Percentiles rank a stretch among this genome's conserved stretches.
Evolutionary conservation across 2,113 vertebrate species (phyloP).

Genomic region (Rhegmatorhina hoffmannsi): DNA sequence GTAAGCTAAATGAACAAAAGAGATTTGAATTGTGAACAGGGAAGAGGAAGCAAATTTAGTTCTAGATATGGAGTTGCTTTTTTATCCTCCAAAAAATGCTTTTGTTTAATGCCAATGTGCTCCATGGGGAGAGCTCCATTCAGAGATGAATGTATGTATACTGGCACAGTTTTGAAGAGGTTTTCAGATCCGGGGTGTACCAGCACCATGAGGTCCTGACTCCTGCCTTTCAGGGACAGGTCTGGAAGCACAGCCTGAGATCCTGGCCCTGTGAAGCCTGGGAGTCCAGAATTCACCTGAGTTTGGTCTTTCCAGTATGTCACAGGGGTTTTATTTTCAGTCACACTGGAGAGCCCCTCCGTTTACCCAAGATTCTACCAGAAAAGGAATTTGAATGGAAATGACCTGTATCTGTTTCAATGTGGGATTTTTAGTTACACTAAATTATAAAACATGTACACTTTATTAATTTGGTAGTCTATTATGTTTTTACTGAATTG

Average conservation of each 20-base stretch:
- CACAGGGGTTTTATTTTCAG: not conserved
- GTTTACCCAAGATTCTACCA: not conserved
- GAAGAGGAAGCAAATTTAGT: not conserved
- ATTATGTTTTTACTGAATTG: not conserved
- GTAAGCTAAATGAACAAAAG: not conserved
- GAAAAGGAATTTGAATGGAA: not conserved
- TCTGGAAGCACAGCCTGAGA: not conserved
- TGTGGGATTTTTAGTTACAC: not conserved
- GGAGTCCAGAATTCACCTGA: not conserved
- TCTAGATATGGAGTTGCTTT: not conserved
- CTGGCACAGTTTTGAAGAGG: not conserved
- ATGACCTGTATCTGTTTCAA: not conserved
- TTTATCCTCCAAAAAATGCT: not conserved
- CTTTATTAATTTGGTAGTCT: not conserved
- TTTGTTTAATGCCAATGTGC: not conserved
- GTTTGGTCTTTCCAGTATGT: not conserved
- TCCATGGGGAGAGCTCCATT: not conserved
- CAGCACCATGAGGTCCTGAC: not conserved
- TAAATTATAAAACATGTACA: not conserved
- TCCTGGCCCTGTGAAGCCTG: not conserved
- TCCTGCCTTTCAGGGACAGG: not conserved
- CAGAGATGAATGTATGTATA: accelerated
- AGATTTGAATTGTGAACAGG: not conserved
- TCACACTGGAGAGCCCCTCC: not conserved
- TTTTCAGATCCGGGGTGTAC: not conserved